phyloP scores from a whole-genome alignment of 1,140 invertebrate species.

The Ceratosolen fusciceps region DNA sequence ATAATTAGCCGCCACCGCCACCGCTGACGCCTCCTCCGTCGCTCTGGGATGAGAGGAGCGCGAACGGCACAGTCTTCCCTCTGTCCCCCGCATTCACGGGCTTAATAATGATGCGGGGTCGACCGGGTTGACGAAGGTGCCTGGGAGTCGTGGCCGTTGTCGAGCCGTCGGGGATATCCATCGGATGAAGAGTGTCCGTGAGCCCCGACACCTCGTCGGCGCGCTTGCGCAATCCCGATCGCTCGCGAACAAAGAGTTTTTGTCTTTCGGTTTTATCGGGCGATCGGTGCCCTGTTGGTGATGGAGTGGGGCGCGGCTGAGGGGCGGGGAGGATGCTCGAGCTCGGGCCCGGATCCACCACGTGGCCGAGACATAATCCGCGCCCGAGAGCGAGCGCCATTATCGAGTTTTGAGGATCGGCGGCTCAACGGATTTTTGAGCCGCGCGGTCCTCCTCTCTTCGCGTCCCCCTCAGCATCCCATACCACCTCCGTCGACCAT shows the following conservation, averaged over 20 bases:
- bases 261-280: conserved; percentile 1
- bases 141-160: too few relatives aligned
- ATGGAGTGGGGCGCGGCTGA: too few relatives aligned
- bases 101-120: too few relatives aligned
- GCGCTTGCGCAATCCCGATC: not conserved
- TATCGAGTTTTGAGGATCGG: conserved; percentile 1
- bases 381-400: not conserved
- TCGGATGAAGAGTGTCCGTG: not conserved
- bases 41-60: too few relatives aligned
- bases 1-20: not conserved
- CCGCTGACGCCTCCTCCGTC: too few relatives aligned
- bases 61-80: too few relatives aligned
- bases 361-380: not conserved
- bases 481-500: not conserved
- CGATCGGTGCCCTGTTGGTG: not conserved
- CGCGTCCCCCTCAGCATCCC: not conserved
- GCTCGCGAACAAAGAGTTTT: conserved; percentile 3
- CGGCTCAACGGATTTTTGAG: not conserved
- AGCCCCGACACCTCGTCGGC: not conserved
- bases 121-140: too few relatives aligned
- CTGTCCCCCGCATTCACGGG: too few relatives aligned
- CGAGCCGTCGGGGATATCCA: not conserved
- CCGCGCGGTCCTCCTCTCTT: not conserved
- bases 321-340: too few relatives aligned
- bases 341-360: not conserved